These are phyloP conservation scores for Tethya wilhelma DNA, from an alignment of 37 sponge, comb jelly and placozoan species.

Conservation along the genomic window DNA sequence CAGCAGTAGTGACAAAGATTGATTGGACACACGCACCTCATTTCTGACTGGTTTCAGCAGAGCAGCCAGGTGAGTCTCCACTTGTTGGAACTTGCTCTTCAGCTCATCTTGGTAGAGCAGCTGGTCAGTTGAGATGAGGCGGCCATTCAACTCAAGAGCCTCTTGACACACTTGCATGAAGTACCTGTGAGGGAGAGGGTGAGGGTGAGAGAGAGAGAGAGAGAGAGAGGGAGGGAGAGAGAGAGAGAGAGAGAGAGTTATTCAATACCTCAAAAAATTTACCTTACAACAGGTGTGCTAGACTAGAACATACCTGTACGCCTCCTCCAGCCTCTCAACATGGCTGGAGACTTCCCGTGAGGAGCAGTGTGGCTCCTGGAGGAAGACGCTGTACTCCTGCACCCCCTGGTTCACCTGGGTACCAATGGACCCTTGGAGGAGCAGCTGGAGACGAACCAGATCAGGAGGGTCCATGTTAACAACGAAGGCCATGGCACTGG, in stretches of 20 bases:
- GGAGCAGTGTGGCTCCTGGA: slow-evolving; percentile 22
- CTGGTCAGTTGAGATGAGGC: slow-evolving; percentile 71
- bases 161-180: slow-evolving; percentile 78
- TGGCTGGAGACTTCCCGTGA: slow-evolving; percentile 46
- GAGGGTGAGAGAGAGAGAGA: slow-evolving; percentile 28
- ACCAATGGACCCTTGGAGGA: slow-evolving; percentile 84
- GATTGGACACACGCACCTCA: no score
- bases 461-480: slow-evolving; percentile 76
- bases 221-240: slow-evolving; percentile 22
- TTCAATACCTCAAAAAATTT: background rate
- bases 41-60: slow-evolving; percentile 12
- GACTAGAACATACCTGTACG: slow-evolving; percentile 62
- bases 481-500: slow-evolving; percentile 46
- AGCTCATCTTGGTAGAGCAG: slow-evolving; percentile 68
- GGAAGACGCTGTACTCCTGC: slow-evolving; percentile 85
- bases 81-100: slow-evolving; percentile 51
- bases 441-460: slow-evolving; percentile 76
- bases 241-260: slow-evolving; percentile 18
- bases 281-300: background rate
- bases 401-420: slow-evolving; percentile 92
- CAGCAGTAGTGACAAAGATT: no score
- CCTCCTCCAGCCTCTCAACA: slow-evolving; percentile 65
- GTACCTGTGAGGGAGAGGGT: background rate
- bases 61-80: slow-evolving; percentile 42
- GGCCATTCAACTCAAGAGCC: slow-evolving; percentile 81